Percentiles rank a stretch among this genome's conserved stretches.
Evolutionary conservation across 2,797 vertebrate genomes (phyloP).

Genomic region (Phoebastria nigripes): DNA sequence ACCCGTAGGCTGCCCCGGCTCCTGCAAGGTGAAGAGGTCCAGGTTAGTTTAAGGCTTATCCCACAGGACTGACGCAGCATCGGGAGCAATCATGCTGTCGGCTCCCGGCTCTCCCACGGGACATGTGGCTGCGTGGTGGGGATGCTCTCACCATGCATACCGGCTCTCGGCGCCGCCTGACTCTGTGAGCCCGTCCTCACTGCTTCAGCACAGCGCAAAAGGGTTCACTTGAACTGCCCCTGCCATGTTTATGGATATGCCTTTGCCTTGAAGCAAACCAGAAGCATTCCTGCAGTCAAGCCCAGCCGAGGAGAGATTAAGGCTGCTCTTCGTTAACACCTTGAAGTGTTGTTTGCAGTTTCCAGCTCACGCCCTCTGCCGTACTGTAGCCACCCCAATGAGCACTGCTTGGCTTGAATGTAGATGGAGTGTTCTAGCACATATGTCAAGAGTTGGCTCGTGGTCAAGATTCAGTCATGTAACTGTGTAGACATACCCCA

Average conservation of each 20-base stretch:
- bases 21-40: background rate
- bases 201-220: background rate
- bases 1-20: background rate
- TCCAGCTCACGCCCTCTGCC: background rate
- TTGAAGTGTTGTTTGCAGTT: background rate
- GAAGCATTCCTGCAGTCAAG: background rate
- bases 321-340: constrained; percentile 12
- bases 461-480: background rate
- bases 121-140: no score
- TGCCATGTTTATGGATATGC: background rate
- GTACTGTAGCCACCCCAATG: background rate
- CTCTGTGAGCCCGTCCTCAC: background rate
- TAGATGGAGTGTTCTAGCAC: background rate
- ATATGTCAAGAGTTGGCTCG: background rate
- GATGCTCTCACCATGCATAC: accelerated
- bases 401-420: background rate
- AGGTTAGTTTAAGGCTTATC: background rate
- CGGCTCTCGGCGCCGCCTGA: accelerated
- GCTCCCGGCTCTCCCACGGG: background rate
- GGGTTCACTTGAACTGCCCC: background rate
- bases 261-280: constrained; percentile 1
- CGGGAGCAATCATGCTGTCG: accelerated
- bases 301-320: background rate
- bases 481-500: background rate
- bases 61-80: accelerated